Evolutionary conservation across 2,797 vertebrate species (phyloP).

Genomic region (Meda fulgida): DNA sequence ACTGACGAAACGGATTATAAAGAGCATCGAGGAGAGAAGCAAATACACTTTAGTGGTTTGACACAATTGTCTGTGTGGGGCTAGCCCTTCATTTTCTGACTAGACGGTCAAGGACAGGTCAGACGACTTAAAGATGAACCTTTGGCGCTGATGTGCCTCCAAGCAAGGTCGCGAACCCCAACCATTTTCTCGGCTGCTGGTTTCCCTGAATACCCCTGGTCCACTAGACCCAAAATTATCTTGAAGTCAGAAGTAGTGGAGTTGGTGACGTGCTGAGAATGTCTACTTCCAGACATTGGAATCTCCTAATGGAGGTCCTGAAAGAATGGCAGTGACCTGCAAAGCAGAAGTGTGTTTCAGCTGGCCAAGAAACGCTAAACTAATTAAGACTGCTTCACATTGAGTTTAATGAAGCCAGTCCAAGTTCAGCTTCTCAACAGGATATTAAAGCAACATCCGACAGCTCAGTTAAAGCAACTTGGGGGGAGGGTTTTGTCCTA

Average conservation of each 20-base stretch:
- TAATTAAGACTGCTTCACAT: neutral
- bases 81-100: no score
- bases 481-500: neutral
- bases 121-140: neutral
- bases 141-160: neutral
- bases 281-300: neutral
- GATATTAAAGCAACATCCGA: neutral
- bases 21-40: no score
- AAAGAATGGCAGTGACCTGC: neutral
- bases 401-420: neutral
- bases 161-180: neutral
- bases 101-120: neutral
- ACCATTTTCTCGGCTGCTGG: neutral
- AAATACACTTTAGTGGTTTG: no score
- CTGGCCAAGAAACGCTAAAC: neutral
- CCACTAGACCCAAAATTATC: constrained; percentile 6
- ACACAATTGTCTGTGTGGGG: no score
- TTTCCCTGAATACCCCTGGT: neutral
- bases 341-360: neutral
- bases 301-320: neutral
- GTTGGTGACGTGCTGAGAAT: neutral
- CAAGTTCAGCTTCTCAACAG: neutral
- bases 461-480: neutral
- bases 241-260: neutral
- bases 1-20: no score